Base-by-base conservation (phyloP, 2,797 vertebrate species). In the Danio albolineatus region DNA sequence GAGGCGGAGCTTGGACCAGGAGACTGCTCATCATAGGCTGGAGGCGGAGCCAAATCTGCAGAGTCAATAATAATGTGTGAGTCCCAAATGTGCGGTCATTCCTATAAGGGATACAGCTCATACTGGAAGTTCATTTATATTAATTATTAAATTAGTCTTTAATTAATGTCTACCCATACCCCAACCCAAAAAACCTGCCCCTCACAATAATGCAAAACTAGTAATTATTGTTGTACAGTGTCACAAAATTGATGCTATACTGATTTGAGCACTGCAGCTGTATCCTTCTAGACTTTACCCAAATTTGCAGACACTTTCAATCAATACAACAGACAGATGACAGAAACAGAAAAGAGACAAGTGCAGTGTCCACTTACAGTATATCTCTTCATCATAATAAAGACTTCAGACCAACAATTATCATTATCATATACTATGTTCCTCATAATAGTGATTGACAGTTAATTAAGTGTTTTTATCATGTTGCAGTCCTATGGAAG, bases 21-120 rank as follows among this genome's bases (percentile, higher is more conserved):
- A 12, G 61, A 28, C 39, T 66, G 62, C 17, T 12, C 74, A 46
- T 98, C 95, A 85, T 95, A 95, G 84, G 95, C 92, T 73, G 91
- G 88, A 1, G 93, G 94, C 5, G 94, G 93, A 83, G 94, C 95
- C 39, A 91, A 88, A 84, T 92, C 97, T 98, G 89, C 74, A 19
- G 69, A 82, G 65, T 60, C 14, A 59, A 7, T 36, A 62, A 71
- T 5, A 67, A 17, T 21, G 4, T 21, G 9, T 54, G 59, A 54
- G 21, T n/a, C 59, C 53, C 1, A 28, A 28, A 28, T 28, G 28
- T 28, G 28, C 28, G 28, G 28, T 28, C 28, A 1, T 28, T 28
- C 28, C 28, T 28, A 28, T 28, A 28, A 28, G 28, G 28, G 28
- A 28, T 28, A 28, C 3, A 28, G 28, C 28, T 28, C 28, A 28